Conservation (phyloP, 2,113 vertebrate species). For the Tor tambroides region DNA sequence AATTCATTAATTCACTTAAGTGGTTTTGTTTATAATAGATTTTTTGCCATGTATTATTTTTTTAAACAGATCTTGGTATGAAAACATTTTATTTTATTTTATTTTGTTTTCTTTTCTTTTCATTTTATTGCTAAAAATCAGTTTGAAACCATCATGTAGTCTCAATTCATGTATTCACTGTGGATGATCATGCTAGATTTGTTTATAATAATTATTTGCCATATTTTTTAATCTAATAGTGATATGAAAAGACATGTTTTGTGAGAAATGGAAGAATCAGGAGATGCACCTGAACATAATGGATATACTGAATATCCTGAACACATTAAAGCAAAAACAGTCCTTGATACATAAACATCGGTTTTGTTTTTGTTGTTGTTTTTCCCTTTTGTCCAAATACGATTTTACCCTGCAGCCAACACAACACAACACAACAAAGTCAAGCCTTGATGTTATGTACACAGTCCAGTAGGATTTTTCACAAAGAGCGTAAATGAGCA, state of each 20-base stretch:
- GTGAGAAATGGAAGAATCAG: too few relatives aligned
- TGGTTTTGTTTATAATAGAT: too few relatives aligned
- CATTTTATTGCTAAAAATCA: too few relatives aligned
- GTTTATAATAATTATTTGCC: background rate
- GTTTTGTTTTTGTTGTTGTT: background rate
- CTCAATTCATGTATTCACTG: background rate
- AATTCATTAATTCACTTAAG: too few relatives aligned
- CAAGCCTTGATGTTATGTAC: background rate
- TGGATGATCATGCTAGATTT: background rate
- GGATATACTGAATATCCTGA: background rate
- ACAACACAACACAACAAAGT: background rate
- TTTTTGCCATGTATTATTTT: too few relatives aligned
- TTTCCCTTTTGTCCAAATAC: background rate
- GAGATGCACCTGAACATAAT: background rate
- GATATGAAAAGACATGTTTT: too few relatives aligned
- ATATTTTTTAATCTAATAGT: too few relatives aligned
- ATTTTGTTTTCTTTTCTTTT: too few relatives aligned
- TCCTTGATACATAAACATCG: background rate
- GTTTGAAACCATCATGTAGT: background rate
- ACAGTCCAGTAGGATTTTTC: conserved; percentile 31
- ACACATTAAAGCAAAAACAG: background rate
- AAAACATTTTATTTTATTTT: too few relatives aligned
- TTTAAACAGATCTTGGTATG: too few relatives aligned
- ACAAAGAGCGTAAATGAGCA: conserved; percentile 26
- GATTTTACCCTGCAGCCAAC: background rate